Evolutionary conservation across 2,797 vertebrate genomes (phyloP).

Genomic region (Peromyscus melanophrys): DNA sequence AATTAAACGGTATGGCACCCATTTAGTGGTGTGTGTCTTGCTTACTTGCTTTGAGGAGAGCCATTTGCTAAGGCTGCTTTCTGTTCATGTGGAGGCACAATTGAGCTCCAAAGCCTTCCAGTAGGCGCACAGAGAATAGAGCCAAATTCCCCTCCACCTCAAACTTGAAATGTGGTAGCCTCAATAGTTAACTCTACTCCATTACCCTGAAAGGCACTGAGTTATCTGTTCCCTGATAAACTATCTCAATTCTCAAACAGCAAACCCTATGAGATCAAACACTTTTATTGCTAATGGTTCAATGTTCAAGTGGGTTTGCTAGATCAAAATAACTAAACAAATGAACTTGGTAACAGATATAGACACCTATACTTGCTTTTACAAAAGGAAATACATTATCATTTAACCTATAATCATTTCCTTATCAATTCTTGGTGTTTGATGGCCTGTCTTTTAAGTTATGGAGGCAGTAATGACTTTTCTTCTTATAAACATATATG

Average conservation of each 20-base stretch:
- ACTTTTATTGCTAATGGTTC: neutral
- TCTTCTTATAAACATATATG: neutral
- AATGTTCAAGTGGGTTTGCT: neutral
- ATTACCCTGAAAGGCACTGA: neutral
- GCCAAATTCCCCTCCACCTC: neutral
- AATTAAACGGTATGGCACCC: neutral
- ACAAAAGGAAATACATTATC: neutral
- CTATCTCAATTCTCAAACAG: neutral
- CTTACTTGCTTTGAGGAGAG: neutral
- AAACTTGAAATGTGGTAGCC: neutral
- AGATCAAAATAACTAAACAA: neutral
- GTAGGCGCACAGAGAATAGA: fast-evolving
- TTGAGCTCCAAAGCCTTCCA: neutral
- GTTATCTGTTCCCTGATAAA: neutral
- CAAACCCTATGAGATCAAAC: neutral
- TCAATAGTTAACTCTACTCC: fast-evolving
- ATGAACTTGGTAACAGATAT: neutral
- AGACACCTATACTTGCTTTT: neutral
- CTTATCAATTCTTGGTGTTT: neutral
- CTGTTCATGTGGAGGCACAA: neutral
- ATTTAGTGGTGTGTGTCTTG: neutral
- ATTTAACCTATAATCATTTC: neutral
- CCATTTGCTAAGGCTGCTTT: neutral
- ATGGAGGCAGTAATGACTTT: neutral
- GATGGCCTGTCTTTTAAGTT: neutral